Evolutionary conservation across 2,113 vertebrate genomes (phyloP).

Genomic region (Eptesicus fuscus): DNA sequence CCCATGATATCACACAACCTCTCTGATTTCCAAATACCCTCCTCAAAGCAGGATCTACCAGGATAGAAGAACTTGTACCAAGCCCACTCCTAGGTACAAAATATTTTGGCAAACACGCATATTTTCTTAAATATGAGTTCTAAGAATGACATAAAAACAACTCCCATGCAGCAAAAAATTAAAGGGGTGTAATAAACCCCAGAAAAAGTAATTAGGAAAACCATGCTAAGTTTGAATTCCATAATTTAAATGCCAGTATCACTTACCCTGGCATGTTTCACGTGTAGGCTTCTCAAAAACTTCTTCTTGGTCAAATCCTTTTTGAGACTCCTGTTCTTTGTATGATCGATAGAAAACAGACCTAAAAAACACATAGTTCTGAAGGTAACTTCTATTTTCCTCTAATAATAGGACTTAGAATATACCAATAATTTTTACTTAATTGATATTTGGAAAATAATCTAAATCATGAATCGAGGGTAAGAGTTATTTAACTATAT

Average conservation of each 20-base stretch:
- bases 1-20: not conserved
- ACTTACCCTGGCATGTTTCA: slow-evolving; percentile 95
- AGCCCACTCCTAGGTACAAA: not conserved
- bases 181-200: not conserved
- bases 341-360: slow-evolving; percentile 99
- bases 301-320: slow-evolving; percentile 98
- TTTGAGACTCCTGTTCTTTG: slow-evolving; percentile 99
- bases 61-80: not conserved
- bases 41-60: not conserved
- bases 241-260: not conserved
- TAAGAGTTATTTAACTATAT: not conserved
- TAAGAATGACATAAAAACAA: not conserved
- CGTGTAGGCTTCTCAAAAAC: slow-evolving; percentile 97
- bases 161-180: not conserved
- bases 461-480: not conserved
- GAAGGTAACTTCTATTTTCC: slow-evolving; percentile 30
- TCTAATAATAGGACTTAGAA: slow-evolving; percentile 10
- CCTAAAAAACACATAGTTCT: slow-evolving; percentile 79
- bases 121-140: not conserved
- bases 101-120: not conserved
- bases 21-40: not conserved
- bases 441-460: not conserved
- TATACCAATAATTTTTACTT: not conserved
- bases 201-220: not conserved
- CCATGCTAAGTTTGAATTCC: not conserved